Percentiles rank a stretch among this genome's conserved stretches.
Conservation (phyloP, 2,797 vertebrate genomes). For the Enteromius anoplus region DNA sequence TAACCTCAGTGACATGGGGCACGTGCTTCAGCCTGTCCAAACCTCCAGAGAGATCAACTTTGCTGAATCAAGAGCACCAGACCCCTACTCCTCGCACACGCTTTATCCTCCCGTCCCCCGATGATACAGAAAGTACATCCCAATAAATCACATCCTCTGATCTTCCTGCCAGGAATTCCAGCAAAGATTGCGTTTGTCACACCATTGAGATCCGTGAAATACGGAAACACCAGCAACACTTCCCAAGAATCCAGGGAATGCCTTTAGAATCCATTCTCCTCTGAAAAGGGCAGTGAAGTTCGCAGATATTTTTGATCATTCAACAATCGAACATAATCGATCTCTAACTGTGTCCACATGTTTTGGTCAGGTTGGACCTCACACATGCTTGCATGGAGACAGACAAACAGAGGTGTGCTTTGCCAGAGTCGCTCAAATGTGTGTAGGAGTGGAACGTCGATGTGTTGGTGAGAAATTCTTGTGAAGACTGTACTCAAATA, state of each 20-base stretch:
- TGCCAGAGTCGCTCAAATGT: neutral
- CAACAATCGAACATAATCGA: conserved; percentile 78
- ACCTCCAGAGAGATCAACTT: conserved; percentile 31
- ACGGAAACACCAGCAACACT: conserved; percentile 71
- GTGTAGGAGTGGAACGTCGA: neutral
- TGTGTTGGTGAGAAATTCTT: conserved; percentile 1
- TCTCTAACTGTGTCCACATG: conserved; percentile 85
- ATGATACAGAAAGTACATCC: conserved; percentile 68
- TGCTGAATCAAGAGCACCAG: conserved; percentile 33
- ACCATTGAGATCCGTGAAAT: conserved; percentile 75
- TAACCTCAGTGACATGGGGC: conserved; percentile 32
- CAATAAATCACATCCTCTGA: conserved; percentile 77
- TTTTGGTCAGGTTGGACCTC: conserved; percentile 72
- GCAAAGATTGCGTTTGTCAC: conserved; percentile 67
- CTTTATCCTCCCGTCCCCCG: conserved; percentile 39
- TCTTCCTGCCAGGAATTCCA: conserved; percentile 68
- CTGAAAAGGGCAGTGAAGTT: conserved; percentile 62
- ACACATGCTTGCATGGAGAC: conserved; percentile 67
- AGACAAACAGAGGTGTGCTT: conserved; percentile 36
- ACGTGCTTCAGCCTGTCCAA: conserved; percentile 17
- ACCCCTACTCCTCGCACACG: conserved; percentile 31
- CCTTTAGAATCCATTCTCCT: conserved; percentile 76
- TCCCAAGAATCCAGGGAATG: conserved; percentile 86
- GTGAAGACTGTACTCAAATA: neutral
- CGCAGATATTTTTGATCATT: conserved; percentile 78